Evolutionary conservation across 1,140 invertebrate genomes (phyloP).

Genomic region (Conus betulinus): DNA sequence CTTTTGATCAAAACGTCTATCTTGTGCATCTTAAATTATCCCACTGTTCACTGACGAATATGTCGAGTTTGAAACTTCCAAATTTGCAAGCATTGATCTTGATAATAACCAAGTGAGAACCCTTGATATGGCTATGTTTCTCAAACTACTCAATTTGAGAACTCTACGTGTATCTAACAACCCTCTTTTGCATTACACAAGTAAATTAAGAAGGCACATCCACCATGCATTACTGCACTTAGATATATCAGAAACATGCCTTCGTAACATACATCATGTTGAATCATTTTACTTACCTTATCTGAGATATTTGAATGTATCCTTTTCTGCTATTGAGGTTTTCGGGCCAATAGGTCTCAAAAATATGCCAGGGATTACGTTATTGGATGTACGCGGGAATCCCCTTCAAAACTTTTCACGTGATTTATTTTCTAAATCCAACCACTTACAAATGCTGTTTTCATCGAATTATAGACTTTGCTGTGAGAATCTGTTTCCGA

Average conservation of each 20-base stretch:
- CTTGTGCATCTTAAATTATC: neutral
- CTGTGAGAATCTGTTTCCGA: no score
- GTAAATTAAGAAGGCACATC: neutral
- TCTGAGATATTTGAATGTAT: constrained; percentile 11
- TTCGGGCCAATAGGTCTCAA: neutral
- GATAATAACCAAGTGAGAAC: constrained; percentile 22
- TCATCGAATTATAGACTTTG: no score
- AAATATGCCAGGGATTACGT: neutral
- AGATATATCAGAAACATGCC: neutral
- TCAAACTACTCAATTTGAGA: constrained; percentile 19
- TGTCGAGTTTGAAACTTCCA: neutral
- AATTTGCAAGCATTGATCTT: constrained; percentile 25
- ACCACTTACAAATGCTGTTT: no score
- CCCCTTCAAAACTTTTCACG: neutral
- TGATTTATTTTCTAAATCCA: no score
- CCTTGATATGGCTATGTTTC: constrained; percentile 7
- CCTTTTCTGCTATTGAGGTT: neutral
- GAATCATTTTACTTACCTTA: constrained; percentile 7
- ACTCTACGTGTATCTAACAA: constrained; percentile 28
- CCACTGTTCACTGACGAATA: constrained; percentile 5
- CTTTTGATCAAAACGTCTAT: neutral
- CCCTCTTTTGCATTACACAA: neutral
- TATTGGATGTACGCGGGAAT: neutral
- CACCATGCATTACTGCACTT: neutral
- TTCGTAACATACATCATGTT: neutral